These are phyloP conservation scores for Neodiprion fabricii DNA, from an alignment of 1,140 invertebrate species.

Conservation along the genomic window DNA sequence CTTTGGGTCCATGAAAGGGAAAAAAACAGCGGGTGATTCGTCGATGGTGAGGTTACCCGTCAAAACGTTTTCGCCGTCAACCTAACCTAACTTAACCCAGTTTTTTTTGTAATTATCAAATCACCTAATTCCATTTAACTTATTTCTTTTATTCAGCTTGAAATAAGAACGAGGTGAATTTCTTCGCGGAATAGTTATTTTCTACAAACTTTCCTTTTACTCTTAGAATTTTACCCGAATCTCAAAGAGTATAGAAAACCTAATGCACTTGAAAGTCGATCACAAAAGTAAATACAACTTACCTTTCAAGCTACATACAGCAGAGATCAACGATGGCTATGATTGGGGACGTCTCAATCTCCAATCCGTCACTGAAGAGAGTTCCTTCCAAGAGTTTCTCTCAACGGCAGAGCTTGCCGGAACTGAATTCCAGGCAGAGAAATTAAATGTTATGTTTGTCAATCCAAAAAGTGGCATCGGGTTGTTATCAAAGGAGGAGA, in stretches of 20 bases:
- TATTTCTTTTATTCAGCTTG: no score
- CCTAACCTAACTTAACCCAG: no score
- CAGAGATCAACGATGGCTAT: constrained; percentile 87
- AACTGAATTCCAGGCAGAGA: constrained; percentile 91
- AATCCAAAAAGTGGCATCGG: constrained; percentile 68
- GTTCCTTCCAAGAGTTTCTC: constrained; percentile 94
- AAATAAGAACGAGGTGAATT: neutral
- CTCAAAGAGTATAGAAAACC: no score
- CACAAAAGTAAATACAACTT: neutral
- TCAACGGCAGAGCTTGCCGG: constrained; percentile 92
- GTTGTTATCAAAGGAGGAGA: constrained; percentile 71
- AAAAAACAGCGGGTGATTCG: constrained; percentile 68
- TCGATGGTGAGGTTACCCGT: constrained; percentile 42
- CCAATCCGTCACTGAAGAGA: constrained; percentile 95
- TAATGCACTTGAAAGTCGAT: no score
- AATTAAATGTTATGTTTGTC: constrained; percentile 84
- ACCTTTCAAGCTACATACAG: constrained; percentile 78
- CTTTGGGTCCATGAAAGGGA: constrained; percentile 67
- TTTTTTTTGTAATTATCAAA: constrained; percentile 9
- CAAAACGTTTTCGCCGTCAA: no score
- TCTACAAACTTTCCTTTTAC: constrained; percentile 2
- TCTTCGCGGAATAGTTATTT: neutral
- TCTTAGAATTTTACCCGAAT: neutral
- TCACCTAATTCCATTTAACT: neutral
- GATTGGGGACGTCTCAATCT: constrained; percentile 90